Percentiles rank a stretch among this genome's conserved stretches.
phyloP scores from a whole-genome alignment of 2,888 invertebrate species.

The Germaria angustata region DNA sequence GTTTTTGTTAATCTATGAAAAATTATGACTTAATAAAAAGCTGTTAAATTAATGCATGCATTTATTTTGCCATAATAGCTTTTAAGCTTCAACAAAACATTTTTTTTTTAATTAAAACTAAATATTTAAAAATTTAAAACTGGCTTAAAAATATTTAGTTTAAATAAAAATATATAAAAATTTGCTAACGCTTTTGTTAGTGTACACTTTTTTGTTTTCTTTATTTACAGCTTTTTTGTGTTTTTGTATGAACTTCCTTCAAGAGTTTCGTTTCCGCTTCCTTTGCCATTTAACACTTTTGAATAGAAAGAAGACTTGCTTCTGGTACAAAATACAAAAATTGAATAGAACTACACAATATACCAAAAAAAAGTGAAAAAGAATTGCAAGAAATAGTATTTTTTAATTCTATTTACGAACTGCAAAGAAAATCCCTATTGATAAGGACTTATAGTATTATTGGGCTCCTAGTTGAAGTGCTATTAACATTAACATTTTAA shows the following conservation, averaged over 20 bases:
- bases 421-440: conserved; percentile 44
- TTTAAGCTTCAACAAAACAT: too few relatives aligned
- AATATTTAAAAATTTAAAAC: too few relatives aligned
- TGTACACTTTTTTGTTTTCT: background rate
- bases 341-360: background rate
- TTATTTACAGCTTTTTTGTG: conserved; percentile 6
- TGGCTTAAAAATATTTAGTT: background rate
- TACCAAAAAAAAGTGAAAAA: background rate
- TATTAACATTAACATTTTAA: conserved; percentile 34
- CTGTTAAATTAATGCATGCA: background rate
- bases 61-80: background rate
- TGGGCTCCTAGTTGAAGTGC: conserved; percentile 28
- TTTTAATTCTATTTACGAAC: conserved; percentile 13
- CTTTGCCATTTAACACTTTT: conserved; percentile 61
- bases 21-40: background rate
- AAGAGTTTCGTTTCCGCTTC: conserved; percentile 57
- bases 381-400: background rate
- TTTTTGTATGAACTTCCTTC: conserved; percentile 48
- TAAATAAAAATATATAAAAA: background rate
- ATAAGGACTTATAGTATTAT: conserved; percentile 59
- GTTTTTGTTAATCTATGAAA: background rate
- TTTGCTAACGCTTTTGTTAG: background rate
- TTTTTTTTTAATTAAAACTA: too few relatives aligned
- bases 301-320: conserved; percentile 28
- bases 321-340: conserved; percentile 15